Evolutionary conservation across 2,113 vertebrate genomes (phyloP).

Genomic region (Cyprinodon variegatus): DNA sequence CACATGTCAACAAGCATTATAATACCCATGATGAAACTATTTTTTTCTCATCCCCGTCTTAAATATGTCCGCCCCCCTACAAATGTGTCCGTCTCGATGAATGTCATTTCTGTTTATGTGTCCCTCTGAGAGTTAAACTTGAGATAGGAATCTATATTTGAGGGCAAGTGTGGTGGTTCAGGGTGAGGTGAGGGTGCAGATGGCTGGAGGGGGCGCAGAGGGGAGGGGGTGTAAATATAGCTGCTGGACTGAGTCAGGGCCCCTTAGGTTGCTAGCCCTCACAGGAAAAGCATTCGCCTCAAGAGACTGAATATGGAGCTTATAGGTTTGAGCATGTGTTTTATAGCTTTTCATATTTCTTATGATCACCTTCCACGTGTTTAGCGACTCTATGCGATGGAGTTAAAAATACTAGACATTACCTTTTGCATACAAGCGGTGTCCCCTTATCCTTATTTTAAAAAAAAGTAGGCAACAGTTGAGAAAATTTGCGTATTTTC

Average conservation of each 20-base stretch:
- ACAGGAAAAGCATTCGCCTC: slow-evolving; percentile 59
- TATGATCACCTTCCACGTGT: background rate
- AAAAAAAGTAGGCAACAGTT: slow-evolving; percentile 48
- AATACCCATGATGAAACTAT: slow-evolving; percentile 12
- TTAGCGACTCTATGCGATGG: background rate
- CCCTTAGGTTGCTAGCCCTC: slow-evolving; percentile 50
- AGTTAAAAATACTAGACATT: slow-evolving; percentile 3
- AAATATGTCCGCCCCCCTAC: slow-evolving; percentile 46
- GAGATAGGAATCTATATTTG: slow-evolving; percentile 63
- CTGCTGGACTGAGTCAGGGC: slow-evolving; percentile 58
- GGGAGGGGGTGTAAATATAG: slow-evolving; percentile 69
- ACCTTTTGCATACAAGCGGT: background rate
- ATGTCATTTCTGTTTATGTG: slow-evolving; percentile 43
- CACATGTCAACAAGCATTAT: background rate
- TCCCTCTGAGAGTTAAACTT: slow-evolving; percentile 52
- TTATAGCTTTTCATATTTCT: background rate
- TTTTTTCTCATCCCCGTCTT: slow-evolving; percentile 15
- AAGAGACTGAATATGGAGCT: slow-evolving; percentile 52
- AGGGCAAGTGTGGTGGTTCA: slow-evolving; percentile 44
- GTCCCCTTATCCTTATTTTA: slow-evolving; percentile 5
- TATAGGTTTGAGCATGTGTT: slow-evolving; percentile 6
- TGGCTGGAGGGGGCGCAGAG: slow-evolving; percentile 36
- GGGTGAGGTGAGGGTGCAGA: slow-evolving; percentile 46
- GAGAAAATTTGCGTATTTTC: slow-evolving; percentile 67
- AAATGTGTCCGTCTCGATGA: slow-evolving; percentile 14